Evolutionary conservation across 2,797 vertebrate species (phyloP), one percentile per base, ranked within the genome.

Genomic region (Melanotaenia boesemani): DNA sequence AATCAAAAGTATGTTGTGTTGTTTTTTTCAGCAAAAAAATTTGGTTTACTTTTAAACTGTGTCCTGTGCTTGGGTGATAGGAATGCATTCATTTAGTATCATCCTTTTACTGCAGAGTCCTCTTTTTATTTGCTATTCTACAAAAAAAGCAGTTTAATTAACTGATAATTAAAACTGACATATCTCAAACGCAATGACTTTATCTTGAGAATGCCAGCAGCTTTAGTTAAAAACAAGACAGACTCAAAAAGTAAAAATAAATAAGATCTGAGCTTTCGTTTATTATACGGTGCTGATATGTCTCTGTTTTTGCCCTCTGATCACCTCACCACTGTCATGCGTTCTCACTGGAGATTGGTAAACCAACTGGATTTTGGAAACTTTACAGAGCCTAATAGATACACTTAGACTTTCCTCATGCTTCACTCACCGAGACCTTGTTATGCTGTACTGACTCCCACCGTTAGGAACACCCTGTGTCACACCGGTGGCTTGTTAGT

Each of bases 361-460:
- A 56, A 56, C 28, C 7, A 18, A 26, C 13, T 56, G 28, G 24
- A 30, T 56, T 6, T 12, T 30, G 80, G 87, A 82, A 92, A 93
- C 41, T 89, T 95, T 56, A 94, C 92, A 34, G 70, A 80, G 0
- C 79, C 94, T 70, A 96, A 96, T 85, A 80, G 89, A 80, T 91
- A 95, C 74, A 95, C 94, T 0, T 70, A 95, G 72, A 92, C 94
- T 67, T 96, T 95, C 79, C 93, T 96, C 76, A 94, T 95, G 83
- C 88, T 95, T 78, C 95, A 95, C 68, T 89, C 95, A 22, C 93
- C 10, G 20, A 10, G 8, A 20, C 46, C 46, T 58, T 32, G 39
- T 69, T 68, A 16, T 20, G 41, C 20, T 68, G 66, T 34, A 24
- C 62, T 55, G 61, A 18, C 26, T 56, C 6, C 64, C 55, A 36